phyloP scores from a whole-genome alignment of 1,140 invertebrate species.

The Medauroidea extradentata region DNA sequence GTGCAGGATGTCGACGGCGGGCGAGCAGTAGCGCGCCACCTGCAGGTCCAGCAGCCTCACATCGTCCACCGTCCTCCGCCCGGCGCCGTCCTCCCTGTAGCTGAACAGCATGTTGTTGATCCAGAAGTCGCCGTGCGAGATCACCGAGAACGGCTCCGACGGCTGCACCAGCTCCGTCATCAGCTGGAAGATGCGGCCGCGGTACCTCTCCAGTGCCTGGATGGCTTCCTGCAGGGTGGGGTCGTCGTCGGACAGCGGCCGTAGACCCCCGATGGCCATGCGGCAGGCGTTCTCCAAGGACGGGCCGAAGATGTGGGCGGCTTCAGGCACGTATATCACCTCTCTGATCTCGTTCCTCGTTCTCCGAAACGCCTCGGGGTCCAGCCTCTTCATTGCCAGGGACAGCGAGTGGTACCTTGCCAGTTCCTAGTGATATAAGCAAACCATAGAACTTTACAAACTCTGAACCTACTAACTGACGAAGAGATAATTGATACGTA shows the following conservation, averaged over 20 bases:
- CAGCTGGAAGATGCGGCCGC: conserved; percentile 14
- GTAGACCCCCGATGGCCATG: conserved; percentile 21
- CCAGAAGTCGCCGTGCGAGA: conserved; percentile 7
- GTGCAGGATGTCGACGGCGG: conserved; percentile 53
- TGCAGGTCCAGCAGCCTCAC: conserved; percentile 53
- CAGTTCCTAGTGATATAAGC: not conserved
- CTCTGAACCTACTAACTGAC: no score
- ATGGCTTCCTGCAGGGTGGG: conserved; percentile 33
- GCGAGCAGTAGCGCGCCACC: conserved; percentile 49
- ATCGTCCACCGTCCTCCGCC: conserved; percentile 40
- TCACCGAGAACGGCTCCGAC: conserved; percentile 18
- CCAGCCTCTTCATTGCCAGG: conserved; percentile 5
- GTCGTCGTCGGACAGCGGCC: conserved; percentile 18
- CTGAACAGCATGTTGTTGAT: conserved; percentile 12
- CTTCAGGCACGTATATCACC: not conserved
- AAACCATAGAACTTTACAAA: no score
- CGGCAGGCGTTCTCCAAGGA: conserved; percentile 32
- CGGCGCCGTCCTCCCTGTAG: conserved; percentile 21
- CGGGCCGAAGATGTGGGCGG: conserved; percentile 25
- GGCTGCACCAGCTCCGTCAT: conserved; percentile 13
- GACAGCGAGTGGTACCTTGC: conserved; percentile 1
- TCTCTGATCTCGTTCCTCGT: not conserved
- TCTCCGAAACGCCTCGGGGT: not conserved
- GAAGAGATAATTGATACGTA: no score
- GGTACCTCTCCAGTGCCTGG: conserved; percentile 15